These are phyloP conservation scores for Rotaria socialis DNA, from an alignment of 2,888 invertebrate genomes.

Conservation along the genomic window DNA sequence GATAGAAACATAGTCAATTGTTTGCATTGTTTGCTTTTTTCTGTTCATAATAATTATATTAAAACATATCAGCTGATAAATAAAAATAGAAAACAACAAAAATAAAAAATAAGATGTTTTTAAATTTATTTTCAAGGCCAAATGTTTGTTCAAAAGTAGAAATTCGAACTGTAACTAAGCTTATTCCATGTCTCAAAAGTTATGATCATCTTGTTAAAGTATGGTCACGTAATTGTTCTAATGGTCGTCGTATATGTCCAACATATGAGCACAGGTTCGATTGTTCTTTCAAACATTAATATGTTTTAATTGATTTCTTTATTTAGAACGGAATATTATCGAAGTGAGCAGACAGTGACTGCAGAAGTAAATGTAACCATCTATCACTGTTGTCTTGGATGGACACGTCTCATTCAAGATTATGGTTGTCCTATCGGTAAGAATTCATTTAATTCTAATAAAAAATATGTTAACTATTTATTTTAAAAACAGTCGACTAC, in stretches of 20 bases:
- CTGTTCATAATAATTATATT: neutral
- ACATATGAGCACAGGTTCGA: neutral
- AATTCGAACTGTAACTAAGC: neutral
- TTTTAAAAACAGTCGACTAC: neutral
- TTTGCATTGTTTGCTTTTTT: neutral
- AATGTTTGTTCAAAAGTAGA: constrained; percentile 19
- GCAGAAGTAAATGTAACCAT: constrained; percentile 1
- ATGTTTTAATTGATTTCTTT: neutral
- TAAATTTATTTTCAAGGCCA: neutral
- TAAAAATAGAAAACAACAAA: neutral
- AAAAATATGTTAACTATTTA: neutral
- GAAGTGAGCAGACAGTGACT: neutral
- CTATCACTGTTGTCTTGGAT: constrained; percentile 20
- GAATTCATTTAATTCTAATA: neutral
- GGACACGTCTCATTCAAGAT: neutral
- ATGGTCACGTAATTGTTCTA: constrained; percentile 10
- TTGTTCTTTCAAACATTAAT: neutral
- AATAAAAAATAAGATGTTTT: neutral
- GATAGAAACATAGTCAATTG: neutral
- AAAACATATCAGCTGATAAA: neutral
- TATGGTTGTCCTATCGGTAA: constrained; percentile 24
- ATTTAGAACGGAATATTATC: constrained; percentile 31
- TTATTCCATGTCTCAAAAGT: constrained; percentile 20
- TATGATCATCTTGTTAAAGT: constrained; percentile 35
- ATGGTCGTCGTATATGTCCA: neutral